Evolutionary conservation across 2,113 vertebrate species (phyloP).

Genomic region (Perccottus glenii): DNA sequence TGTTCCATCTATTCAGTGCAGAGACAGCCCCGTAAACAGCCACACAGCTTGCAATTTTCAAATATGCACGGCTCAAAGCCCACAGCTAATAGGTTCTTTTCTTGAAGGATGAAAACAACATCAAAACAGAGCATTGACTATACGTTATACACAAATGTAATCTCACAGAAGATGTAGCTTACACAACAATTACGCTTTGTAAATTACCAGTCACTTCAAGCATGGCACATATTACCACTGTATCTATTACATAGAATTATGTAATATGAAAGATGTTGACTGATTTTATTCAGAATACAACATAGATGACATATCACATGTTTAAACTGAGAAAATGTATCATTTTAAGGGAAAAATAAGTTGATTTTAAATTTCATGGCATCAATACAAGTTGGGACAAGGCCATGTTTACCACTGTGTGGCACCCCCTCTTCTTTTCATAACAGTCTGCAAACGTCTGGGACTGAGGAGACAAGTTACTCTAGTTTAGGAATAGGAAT

Average conservation of each 20-base stretch:
- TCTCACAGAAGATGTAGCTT: conserved; percentile 7
- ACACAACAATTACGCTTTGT: conserved; percentile 24
- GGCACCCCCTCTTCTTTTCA: too few relatives aligned
- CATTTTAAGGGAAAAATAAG: too few relatives aligned
- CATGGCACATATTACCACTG: conserved; percentile 9
- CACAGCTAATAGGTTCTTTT: conserved; percentile 37
- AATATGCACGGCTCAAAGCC: conserved; percentile 28
- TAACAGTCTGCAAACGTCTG: too few relatives aligned
- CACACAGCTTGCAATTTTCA: conserved; percentile 14
- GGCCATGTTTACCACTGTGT: too few relatives aligned
- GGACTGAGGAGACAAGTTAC: too few relatives aligned
- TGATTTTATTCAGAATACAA: neutral
- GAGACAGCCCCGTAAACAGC: conserved; percentile 9
- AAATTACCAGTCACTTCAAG: conserved; percentile 28
- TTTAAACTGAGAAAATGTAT: too few relatives aligned
- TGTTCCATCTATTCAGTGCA: conserved; percentile 18
- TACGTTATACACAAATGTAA: conserved; percentile 34
- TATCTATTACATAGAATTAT: neutral
- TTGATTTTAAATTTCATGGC: too few relatives aligned
- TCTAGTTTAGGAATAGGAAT: too few relatives aligned
- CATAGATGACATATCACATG: too few relatives aligned
- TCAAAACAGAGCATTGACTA: conserved; percentile 17
- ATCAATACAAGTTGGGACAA: too few relatives aligned
- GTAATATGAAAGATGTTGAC: neutral
- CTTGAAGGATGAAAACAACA: conserved; percentile 20